A percentile compares a stretch with the other conserved stretches of the same genome.
These are phyloP conservation scores for Aulostomus chinensis DNA, from an alignment of 2,797 vertebrate genomes.

Conservation along the genomic window DNA sequence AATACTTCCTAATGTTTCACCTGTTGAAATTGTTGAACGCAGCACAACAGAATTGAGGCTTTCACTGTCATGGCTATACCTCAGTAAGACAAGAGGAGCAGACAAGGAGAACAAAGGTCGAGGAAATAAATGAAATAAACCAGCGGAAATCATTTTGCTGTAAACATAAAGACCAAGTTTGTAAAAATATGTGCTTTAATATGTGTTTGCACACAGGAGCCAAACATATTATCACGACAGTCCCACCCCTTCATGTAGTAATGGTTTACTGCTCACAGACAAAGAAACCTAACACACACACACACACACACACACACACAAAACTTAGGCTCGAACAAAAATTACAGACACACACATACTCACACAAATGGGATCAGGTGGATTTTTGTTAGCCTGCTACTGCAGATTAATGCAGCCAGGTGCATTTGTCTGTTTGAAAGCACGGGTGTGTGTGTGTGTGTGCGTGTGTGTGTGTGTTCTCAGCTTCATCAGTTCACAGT, in stretches of 20 bases:
- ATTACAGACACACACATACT: conserved; percentile 10
- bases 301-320: conserved; percentile 1
- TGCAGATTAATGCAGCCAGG: conserved; percentile 71
- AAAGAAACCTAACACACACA: conserved; percentile 31
- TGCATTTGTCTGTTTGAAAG: conserved; percentile 43
- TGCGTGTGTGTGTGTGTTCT: conserved; percentile 61
- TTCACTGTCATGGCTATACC: no score
- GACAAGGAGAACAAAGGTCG: no score
- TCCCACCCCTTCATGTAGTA: neutral
- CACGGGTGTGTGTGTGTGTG: conserved; percentile 14
- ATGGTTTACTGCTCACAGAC: conserved; percentile 14
- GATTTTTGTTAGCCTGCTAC: conserved; percentile 68
- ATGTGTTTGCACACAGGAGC: no score
- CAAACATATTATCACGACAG: conserved; percentile 9
- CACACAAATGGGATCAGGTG: conserved; percentile 64
- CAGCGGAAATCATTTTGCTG: no score
- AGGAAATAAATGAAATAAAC: no score
- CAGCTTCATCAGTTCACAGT: conserved; percentile 67
- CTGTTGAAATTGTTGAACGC: no score
- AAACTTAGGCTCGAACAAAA: conserved; percentile 5
- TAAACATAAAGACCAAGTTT: no score
- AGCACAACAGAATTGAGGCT: no score
- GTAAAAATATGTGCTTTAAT: no score
- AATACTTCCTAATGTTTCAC: no score
- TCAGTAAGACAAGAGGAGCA: no score